Base-by-base conservation (phyloP, 2,888 invertebrate species). In the Sinodicranocentrus sp. region DNA sequence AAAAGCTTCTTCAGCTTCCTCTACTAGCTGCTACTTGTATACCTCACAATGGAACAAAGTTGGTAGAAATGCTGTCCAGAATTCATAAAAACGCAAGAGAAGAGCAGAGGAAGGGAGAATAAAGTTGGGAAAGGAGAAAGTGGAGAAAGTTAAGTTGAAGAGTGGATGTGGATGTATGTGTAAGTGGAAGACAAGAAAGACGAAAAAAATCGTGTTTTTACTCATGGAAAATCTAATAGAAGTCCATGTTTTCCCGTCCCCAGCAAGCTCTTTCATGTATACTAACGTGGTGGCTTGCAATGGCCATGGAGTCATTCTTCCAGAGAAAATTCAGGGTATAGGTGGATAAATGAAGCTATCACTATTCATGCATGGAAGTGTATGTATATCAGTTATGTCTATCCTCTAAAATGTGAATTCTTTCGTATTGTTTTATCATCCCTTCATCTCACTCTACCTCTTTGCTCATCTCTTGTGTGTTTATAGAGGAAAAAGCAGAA, bases 181-280 rank as follows among this genome's bases (percentile, higher is more conserved):
- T 52, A 23, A 15, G 25, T 19, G 57, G 54, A 52, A n/a, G n/a
- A n/a, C n/a, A n/a, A n/a, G 26, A 23, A 68, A 61, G 44, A 70
- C 23, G 44, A 26, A 68, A 68, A 78, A 68, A 59, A 68, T 33
- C 59, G 76, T 67, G 70, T 70, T 78, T 57, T 68, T 70, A 78
- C 78, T 78, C 70, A 23, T 70, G 61, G 78, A 44, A 78, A 70
- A 78, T 78, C 78, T 78, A 78, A 78, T 78, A 78, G 44, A 61
- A 44, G 70, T 28, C 61, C 70, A 44, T 78, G 78, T 68, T 70
- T 70, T 78, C 33, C 57, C n/a, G n/a, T n/a, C 28, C n/a, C 63
- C 68, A 67, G 59, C 68, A 67, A 68, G 59, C n/a, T 15, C 28
- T 63, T 33, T n/a, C n/a, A n/a, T n/a, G n/a, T n/a, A n/a, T n/a